Percentiles rank a stretch among this genome's conserved stretches.
These are phyloP conservation scores for Maylandia zebra DNA, from an alignment of 2,113 vertebrate genomes.

Conservation along the genomic window DNA sequence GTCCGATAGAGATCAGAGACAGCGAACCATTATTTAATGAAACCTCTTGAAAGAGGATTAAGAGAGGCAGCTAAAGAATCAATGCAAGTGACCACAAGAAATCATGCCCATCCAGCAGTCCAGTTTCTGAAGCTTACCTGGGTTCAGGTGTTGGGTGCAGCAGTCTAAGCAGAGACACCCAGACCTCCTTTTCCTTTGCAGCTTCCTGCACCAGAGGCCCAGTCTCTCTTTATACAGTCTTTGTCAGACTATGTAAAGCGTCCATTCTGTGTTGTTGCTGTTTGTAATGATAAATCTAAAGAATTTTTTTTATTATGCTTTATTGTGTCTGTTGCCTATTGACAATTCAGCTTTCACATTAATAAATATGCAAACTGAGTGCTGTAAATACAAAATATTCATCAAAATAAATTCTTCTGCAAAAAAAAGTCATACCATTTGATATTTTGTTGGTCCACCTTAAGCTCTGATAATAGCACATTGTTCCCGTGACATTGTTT, in stretches of 20 bases:
- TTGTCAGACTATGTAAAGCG: accelerated
- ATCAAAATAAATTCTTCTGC: neutral
- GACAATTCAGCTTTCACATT: neutral
- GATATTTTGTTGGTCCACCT: neutral
- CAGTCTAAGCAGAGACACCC: neutral
- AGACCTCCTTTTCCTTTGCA: neutral
- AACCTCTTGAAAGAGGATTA: neutral
- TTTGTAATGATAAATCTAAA: accelerated
- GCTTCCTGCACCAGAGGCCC: neutral
- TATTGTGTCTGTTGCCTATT: neutral
- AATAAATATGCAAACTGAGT: neutral
- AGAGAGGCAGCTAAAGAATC: neutral
- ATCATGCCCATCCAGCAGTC: neutral
- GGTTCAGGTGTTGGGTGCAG: accelerated
- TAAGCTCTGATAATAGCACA: neutral
- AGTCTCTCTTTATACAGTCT: neutral
- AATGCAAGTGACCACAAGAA: neutral
- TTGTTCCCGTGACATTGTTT: accelerated
- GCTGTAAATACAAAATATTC: neutral
- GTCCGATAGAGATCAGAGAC: neutral
- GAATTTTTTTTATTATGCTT: neutral
- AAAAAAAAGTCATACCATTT: accelerated
- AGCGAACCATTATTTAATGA: neutral
- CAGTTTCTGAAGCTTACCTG: neutral
- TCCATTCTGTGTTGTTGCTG: neutral